Conservation (phyloP, 2,888 invertebrate species). For the Oscheius sp. region DNA sequence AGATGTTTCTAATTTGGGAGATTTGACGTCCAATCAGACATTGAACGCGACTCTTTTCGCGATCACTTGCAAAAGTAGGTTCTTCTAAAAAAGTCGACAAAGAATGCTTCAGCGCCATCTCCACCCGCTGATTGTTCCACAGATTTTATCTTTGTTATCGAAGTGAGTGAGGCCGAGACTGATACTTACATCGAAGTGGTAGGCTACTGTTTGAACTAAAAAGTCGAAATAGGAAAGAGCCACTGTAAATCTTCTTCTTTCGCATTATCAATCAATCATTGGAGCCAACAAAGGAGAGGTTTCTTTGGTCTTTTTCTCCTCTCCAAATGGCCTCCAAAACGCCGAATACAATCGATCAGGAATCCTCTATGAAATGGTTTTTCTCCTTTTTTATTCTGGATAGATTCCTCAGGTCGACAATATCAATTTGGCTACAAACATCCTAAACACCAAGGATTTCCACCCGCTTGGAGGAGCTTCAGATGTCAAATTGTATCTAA, state of each 20-base stretch:
- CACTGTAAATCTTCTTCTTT: conserved; percentile 5
- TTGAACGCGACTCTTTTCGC: not conserved
- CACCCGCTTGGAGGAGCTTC: conserved; percentile 20
- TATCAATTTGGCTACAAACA: not conserved
- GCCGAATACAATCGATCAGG: conserved; percentile 9
- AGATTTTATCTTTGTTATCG: conserved; percentile 18
- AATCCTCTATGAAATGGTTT: conserved; percentile 13
- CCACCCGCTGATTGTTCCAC: not conserved
- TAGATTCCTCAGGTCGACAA: not conserved
- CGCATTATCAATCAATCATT: not conserved
- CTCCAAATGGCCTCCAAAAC: not conserved
- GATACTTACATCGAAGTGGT: conserved; percentile 3
- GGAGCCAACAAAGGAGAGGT: conserved; percentile 22
- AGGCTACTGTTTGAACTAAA: not conserved
- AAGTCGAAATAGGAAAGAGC: not conserved
- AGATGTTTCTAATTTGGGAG: conserved; percentile 11
- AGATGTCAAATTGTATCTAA: conserved; percentile 11
- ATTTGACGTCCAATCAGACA: not conserved
- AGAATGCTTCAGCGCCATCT: not conserved
- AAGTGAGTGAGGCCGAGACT: conserved; percentile 14
- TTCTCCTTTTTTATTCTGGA: not conserved
- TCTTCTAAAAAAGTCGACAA: too few relatives aligned
- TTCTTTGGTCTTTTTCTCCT: conserved; percentile 20
- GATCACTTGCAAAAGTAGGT: conserved; percentile 21
- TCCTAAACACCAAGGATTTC: not conserved